Conservation (phyloP, 2,888 invertebrate genomes). For the Peribatodes rhomboidaria region DNA sequence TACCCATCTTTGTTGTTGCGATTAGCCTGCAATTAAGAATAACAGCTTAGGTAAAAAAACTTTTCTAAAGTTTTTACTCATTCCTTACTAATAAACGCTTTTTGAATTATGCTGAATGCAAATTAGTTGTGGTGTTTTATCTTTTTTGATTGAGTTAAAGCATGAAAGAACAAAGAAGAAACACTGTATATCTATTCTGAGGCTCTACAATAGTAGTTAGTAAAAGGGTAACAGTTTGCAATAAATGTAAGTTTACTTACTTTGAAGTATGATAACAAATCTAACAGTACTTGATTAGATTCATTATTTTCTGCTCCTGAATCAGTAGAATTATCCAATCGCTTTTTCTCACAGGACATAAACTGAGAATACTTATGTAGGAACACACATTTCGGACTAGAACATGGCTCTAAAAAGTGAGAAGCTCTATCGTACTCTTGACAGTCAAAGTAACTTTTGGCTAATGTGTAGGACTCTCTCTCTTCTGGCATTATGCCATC, state of each 20-base stretch:
- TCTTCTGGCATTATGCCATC: slow-evolving; percentile 87
- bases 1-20: slow-evolving; percentile 94
- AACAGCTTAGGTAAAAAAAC: background rate
- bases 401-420: slow-evolving; percentile 91
- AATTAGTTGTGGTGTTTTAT: too few relatives aligned
- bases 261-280: slow-evolving; percentile 80
- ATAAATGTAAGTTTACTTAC: slow-evolving; percentile 52
- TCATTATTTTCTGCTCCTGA: slow-evolving; percentile 74
- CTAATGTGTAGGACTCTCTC: slow-evolving; percentile 90
- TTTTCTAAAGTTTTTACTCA: too few relatives aligned
- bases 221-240: background rate
- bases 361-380: slow-evolving; percentile 95
- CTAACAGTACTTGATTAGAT: slow-evolving; percentile 76
- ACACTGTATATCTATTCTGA: too few relatives aligned
- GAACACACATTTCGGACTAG: slow-evolving; percentile 91
- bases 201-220: too few relatives aligned
- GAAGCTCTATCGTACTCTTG: slow-evolving; percentile 96
- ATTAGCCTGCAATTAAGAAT: slow-evolving; percentile 68
- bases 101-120: too few relatives aligned
- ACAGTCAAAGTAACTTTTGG: slow-evolving; percentile 95
- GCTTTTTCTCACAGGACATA: slow-evolving; percentile 96
- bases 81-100: too few relatives aligned
- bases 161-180: too few relatives aligned
- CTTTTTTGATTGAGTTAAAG: too few relatives aligned
- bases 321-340: slow-evolving; percentile 90